Base-by-base conservation (phyloP, 2,797 vertebrate genomes). In the Okamejei kenojei region DNA sequence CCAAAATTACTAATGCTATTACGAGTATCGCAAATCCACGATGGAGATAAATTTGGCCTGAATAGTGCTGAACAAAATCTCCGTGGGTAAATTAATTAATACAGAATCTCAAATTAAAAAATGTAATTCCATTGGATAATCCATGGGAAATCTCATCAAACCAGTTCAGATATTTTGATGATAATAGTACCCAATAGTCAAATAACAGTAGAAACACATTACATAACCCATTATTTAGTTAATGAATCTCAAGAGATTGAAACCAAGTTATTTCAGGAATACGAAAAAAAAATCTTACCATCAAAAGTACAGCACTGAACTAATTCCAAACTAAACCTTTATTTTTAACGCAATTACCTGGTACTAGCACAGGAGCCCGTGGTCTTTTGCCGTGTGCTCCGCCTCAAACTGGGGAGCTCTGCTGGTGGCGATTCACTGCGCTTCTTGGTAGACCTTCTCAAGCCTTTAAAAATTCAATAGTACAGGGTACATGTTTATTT, bases 281-380 rank as follows among this genome's bases (percentile, higher is more conserved):
- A 15, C 35, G 63, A 23, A 74, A 21, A 73, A 73, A 7, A 74
- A 71, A 71, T 17, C 68, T 26, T 74, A 74, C 21, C 13, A 71
- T 19, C 68, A 71, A 19, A 71, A 71, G 2, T 13, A 19, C 21
- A 71, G 58, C 26, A 63, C 29, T 63, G 8, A 78, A 78, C n/a
- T 10, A 88, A n/a, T 88, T 68, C 63, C 61, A 79, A 2, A 2
- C 32, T 7, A 35, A n/a, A 88, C 10, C 7, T 65, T 86, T 1
- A 68, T 21, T 68, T 68, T 63, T 35, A 65, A 68, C 63, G 29
- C 17, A 19, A 80, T 93, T 96, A 97, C 98, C 99, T 99, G 97
- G 99, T 99, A 96, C 99, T 99, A 98, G 99, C 99, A 97, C 99
- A 99, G 97, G 99, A 99, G 98, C 99, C 99, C 99, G 99, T 99